Percentiles rank a stretch among this genome's conserved stretches.
Conservation (phyloP, 2,797 vertebrate species). For the Danio choprae region DNA sequence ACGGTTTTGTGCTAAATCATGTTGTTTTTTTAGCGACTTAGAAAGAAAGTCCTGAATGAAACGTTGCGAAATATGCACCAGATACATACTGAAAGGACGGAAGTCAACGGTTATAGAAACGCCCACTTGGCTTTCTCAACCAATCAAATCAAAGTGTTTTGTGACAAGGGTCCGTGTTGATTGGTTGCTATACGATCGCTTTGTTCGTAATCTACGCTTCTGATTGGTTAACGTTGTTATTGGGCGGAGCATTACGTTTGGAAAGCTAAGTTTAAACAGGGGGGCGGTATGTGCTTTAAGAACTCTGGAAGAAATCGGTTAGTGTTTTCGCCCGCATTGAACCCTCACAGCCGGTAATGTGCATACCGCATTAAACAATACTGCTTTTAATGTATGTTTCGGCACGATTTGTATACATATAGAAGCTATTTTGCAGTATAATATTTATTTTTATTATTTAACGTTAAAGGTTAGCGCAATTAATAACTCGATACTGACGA, state of each 20-base stretch:
- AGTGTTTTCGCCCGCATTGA: slow-evolving; percentile 14
- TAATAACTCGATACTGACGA: background rate
- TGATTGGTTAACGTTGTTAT: slow-evolving; percentile 67
- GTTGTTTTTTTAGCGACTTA: background rate
- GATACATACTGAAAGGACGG: no score
- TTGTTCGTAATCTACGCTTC: slow-evolving; percentile 62
- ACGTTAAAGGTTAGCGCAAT: background rate
- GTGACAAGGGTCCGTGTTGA: background rate
- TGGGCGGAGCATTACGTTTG: slow-evolving; percentile 30
- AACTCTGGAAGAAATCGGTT: slow-evolving; percentile 6
- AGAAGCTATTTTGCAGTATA: background rate
- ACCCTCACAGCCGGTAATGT: slow-evolving; percentile 47
- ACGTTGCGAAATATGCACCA: no score
- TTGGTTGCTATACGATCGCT: slow-evolving; percentile 57
- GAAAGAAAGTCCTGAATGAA: no score
- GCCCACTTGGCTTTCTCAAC: slow-evolving; percentile 35
- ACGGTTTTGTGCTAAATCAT: background rate
- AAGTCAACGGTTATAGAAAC: slow-evolving; percentile 53
- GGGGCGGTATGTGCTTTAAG: slow-evolving; percentile 72
- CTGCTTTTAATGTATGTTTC: background rate
- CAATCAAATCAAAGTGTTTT: slow-evolving; percentile 63
- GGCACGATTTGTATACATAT: background rate
- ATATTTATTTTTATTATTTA: background rate
- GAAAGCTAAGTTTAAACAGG: slow-evolving; percentile 72
- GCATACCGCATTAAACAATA: background rate